phyloP scores from a whole-genome alignment of 1,140 invertebrate species.

The Ptiloglossa arizonensis region DNA sequence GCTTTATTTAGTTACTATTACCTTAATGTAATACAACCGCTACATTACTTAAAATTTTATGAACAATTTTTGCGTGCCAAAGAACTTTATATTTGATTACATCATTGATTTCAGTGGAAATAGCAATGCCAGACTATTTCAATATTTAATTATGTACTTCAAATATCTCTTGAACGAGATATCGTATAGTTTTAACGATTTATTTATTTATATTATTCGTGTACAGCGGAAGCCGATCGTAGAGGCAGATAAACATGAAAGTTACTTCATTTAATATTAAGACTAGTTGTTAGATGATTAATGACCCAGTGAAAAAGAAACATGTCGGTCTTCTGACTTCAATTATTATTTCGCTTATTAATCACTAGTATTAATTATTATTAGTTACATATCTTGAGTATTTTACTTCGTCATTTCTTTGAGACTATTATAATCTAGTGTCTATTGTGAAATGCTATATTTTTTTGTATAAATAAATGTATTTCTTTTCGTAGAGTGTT shows the following conservation, averaged over 20 bases:
- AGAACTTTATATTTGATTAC: slow-evolving; percentile 36
- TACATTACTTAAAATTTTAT: slow-evolving; percentile 36
- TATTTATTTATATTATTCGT: slow-evolving; percentile 49
- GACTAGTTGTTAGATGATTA: background rate
- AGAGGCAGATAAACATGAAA: background rate
- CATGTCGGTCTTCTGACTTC: background rate
- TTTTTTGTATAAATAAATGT: slow-evolving; percentile 49
- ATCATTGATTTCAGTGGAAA: slow-evolving; percentile 13
- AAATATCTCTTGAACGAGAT: background rate
- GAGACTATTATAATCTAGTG: slow-evolving; percentile 21
- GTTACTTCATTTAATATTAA: slow-evolving; percentile 15
- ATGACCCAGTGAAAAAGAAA: background rate
- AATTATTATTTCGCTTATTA: slow-evolving; percentile 31
- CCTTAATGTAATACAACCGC: background rate
- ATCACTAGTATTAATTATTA: slow-evolving; percentile 39
- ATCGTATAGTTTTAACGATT: slow-evolving; percentile 35
- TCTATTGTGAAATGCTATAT: slow-evolving; percentile 33
- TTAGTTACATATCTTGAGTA: slow-evolving; percentile 9
- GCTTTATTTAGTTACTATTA: slow-evolving; percentile 13
- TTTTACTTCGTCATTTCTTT: background rate
- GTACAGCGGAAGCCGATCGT: background rate
- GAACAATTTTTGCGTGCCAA: slow-evolving; percentile 33
- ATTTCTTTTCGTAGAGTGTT: slow-evolving; percentile 39
- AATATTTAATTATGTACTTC: slow-evolving; percentile 36
- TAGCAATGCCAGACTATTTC: slow-evolving; percentile 24